Conservation (phyloP, 2,113 vertebrate genomes). For the Esox niger region DNA sequence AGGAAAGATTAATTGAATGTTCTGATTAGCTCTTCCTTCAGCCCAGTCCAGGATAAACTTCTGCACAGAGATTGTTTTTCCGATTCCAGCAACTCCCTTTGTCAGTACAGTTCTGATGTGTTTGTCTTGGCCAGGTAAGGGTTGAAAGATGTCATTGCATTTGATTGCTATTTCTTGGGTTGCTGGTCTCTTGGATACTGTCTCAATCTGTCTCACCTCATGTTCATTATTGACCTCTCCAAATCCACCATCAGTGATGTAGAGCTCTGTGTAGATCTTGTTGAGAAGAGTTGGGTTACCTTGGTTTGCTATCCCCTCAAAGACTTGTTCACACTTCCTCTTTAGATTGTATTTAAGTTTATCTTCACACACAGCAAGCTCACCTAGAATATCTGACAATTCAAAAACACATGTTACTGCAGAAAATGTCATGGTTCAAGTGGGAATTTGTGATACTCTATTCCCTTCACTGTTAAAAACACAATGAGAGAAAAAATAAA, state of each 20-base stretch:
- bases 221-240: background rate
- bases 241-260: slow-evolving; percentile 30
- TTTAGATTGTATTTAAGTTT: background rate
- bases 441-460: too few species aligned
- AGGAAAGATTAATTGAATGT: background rate
- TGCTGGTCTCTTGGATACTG: too few species aligned
- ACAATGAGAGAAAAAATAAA: too few species aligned
- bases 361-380: background rate
- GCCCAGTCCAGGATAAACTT: too few species aligned
- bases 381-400: background rate
- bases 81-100: background rate
- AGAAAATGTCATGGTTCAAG: too few species aligned
- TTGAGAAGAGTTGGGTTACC: background rate
- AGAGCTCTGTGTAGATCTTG: slow-evolving; percentile 28
- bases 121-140: background rate
- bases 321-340: background rate
- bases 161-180: too few species aligned
- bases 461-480: too few species aligned
- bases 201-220: slow-evolving; percentile 7
- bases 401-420: too few species aligned
- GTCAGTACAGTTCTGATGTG: background rate
- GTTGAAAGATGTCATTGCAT: too few species aligned
- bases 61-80: too few species aligned
- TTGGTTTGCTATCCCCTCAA: slow-evolving; percentile 3
- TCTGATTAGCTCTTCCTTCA: too few species aligned